A percentile compares a stretch with the other conserved stretches of the same genome.
Evolutionary conservation across 2,888 invertebrate species (phyloP).

Genomic region (Eurytoma adleriae): DNA sequence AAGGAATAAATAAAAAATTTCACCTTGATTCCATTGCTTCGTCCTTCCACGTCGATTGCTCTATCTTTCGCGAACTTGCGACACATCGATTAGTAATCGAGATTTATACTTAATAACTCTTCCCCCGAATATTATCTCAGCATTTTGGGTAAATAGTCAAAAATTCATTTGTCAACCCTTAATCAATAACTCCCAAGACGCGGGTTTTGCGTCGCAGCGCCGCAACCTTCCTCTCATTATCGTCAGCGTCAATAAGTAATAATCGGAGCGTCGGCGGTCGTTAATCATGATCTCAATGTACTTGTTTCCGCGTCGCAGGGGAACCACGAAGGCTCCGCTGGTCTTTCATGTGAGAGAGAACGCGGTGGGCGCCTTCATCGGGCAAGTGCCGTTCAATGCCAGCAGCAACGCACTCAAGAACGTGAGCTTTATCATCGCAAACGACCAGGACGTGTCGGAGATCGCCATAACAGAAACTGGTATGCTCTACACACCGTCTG

Average conservation of each 20-base stretch:
- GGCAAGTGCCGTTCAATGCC: conserved; percentile 81
- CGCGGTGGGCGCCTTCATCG: conserved; percentile 84
- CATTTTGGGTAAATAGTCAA: neutral
- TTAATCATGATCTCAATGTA: neutral
- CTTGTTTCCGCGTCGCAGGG: conserved; percentile 76
- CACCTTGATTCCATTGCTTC: neutral
- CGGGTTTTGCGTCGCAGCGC: neutral
- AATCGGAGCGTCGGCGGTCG: neutral
- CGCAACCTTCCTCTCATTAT: neutral
- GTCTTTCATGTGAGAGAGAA: conserved; percentile 89
- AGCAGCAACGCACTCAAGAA: conserved; percentile 73
- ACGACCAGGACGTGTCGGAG: conserved; percentile 88
- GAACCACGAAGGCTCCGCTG: conserved; percentile 83
- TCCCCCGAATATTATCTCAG: neutral
- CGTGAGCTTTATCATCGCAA: conserved; percentile 86
- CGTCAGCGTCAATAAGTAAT: neutral
- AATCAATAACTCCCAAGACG: neutral
- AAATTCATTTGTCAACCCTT: conserved; percentile 22
- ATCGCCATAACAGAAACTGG: conserved; percentile 88
- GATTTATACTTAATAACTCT: neutral
- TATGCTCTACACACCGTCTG: conserved; percentile 85
- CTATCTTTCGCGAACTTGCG: neutral
- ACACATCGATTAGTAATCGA: neutral
- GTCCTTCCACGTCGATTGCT: neutral
- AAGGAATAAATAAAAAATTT: neutral